These are phyloP conservation scores for Acanthococcus lagerstroemiae DNA, from an alignment of 2,888 invertebrate genomes.

Conservation along the genomic window DNA sequence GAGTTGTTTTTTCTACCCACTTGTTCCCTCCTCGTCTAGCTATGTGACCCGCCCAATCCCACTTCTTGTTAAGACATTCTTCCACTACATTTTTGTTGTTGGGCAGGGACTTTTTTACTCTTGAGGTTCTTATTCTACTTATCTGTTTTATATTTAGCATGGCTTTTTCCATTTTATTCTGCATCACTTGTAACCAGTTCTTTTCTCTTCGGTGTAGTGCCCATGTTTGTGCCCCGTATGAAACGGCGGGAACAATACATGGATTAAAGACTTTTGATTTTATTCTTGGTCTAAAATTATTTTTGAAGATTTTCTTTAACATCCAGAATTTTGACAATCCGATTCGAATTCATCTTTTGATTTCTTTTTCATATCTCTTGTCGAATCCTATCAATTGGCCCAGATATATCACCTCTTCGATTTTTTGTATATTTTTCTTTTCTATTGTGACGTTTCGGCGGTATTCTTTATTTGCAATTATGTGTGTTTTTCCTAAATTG, in stretches of 20 bases:
- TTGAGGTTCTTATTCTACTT: background rate
- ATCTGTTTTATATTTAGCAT: background rate
- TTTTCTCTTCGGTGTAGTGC: too few relatives aligned
- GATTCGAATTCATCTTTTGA: background rate
- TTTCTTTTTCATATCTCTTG: background rate
- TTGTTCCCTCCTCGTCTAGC: background rate
- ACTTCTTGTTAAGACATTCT: background rate
- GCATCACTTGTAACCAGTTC: background rate
- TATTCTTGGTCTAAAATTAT: background rate
- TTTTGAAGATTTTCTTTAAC: constrained; percentile 3
- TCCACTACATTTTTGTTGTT: background rate
- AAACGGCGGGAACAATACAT: constrained; percentile 5
- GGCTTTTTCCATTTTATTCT: background rate
- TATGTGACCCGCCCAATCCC: background rate
- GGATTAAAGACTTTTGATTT: constrained; percentile 6
- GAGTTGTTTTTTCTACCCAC: background rate
- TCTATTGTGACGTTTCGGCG: background rate
- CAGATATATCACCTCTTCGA: constrained; percentile 1
- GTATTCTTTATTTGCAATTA: background rate
- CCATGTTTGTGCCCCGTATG: too few relatives aligned
- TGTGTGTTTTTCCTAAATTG: background rate
- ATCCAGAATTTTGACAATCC: background rate
- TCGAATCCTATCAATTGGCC: background rate
- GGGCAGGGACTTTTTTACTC: background rate
- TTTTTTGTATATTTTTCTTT: background rate